Evolutionary conservation across 2,113 vertebrate species (phyloP).

Genomic region (Brachypodius melanocephalos): DNA sequence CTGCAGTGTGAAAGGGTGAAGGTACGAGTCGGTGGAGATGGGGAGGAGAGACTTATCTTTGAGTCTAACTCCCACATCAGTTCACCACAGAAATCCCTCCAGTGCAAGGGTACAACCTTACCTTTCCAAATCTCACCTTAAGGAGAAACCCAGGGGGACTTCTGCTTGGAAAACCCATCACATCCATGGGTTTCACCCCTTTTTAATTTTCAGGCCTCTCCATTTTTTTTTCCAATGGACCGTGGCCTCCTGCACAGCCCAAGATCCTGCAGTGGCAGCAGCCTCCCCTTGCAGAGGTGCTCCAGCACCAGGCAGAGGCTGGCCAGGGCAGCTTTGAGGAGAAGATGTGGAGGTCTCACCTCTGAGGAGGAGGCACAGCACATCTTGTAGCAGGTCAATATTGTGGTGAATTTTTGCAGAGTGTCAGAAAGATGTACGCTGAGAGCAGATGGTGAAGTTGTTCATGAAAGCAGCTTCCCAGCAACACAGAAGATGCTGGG

Average conservation of each 20-base stretch:
- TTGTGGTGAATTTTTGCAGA: neutral
- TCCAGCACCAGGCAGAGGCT: neutral
- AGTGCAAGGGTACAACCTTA: neutral
- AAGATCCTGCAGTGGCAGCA: neutral
- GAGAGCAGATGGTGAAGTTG: neutral
- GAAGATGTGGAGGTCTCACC: neutral
- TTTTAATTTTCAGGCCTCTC: neutral
- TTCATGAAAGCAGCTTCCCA: neutral
- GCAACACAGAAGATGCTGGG: neutral
- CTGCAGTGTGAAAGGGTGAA: neutral
- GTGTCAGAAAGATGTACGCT: fast-evolving
- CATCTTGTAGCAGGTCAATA: neutral
- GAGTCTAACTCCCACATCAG: neutral
- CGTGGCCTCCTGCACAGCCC: neutral
- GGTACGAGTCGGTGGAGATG: neutral
- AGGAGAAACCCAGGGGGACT: neutral
- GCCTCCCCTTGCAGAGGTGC: neutral
- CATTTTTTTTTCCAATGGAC: neutral
- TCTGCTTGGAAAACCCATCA: neutral
- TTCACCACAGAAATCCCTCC: neutral
- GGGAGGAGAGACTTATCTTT: neutral
- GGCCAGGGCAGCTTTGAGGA: neutral
- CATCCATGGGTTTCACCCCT: neutral
- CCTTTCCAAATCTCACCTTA: neutral
- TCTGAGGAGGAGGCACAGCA: neutral